Conservation (phyloP, 2,113 vertebrate genomes). For the Gymnogyps californianus region DNA sequence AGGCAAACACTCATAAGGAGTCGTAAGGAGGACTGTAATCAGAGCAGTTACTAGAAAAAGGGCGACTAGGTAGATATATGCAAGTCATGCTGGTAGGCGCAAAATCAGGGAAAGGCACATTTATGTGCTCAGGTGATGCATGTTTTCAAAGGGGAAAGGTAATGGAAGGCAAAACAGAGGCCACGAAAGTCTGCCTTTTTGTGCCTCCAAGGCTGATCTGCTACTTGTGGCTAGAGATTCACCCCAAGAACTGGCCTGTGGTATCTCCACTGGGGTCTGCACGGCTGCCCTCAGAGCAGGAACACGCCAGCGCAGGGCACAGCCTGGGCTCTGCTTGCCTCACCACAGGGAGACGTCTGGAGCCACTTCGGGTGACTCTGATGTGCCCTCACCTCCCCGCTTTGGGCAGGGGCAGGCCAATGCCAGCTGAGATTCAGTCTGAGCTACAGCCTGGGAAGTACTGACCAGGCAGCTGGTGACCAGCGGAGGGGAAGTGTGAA, state of each 20-base stretch:
- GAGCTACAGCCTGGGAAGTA: background rate
- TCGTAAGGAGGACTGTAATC: background rate
- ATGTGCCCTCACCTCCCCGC: background rate
- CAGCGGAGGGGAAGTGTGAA: background rate
- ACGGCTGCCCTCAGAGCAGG: background rate
- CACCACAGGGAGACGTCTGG: background rate
- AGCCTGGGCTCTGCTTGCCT: background rate
- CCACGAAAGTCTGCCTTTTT: background rate
- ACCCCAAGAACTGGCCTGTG: background rate
- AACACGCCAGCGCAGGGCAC: rapidly evolving
- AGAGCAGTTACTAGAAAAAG: background rate
- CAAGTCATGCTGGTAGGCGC: background rate
- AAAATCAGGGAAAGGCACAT: background rate
- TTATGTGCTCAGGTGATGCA: background rate
- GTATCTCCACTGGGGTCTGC: background rate
- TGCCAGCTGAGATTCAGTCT: background rate
- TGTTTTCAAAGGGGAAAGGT: background rate
- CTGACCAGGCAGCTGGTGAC: background rate
- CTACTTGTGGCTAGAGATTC: background rate
- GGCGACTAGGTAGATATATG: background rate
- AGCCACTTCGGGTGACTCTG: background rate
- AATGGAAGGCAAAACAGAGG: background rate
- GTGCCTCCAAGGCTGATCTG: background rate
- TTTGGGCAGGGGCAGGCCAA: background rate
- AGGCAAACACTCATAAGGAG: background rate